Percentiles rank a stretch among this genome's conserved stretches.
phyloP scores from a whole-genome alignment of 37 sponge, comb jelly and placozoan species.

The Aplysina aerophoba region DNA sequence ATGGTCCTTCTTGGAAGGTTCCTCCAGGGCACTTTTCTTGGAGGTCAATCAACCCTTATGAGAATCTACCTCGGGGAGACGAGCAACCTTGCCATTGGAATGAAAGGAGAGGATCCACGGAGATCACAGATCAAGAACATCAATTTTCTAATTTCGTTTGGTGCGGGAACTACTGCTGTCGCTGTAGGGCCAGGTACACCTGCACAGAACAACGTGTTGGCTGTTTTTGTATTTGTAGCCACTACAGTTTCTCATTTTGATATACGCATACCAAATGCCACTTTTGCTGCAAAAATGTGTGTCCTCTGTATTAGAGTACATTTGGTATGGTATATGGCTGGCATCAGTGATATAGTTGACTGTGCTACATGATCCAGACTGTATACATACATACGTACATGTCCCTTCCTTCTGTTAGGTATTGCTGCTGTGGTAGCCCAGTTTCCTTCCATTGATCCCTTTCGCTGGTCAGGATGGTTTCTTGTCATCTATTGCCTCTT shows the following conservation, averaged over 20 bases:
- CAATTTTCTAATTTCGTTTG: conserved; percentile 37
- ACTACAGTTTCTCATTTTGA: too few relatives aligned
- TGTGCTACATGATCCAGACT: too few relatives aligned
- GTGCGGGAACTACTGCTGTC: neutral
- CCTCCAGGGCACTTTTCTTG: conserved; percentile 33
- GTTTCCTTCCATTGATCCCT: conserved; percentile 48
- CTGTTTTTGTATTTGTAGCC: too few relatives aligned
- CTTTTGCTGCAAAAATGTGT: too few relatives aligned
- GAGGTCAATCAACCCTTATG: conserved; percentile 6
- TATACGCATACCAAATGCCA: too few relatives aligned
- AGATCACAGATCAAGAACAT: conserved; percentile 58
- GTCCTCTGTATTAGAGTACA: too few relatives aligned
- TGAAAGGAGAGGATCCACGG: conserved; percentile 19
- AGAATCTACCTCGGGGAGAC: conserved; percentile 55
- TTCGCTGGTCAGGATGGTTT: conserved; percentile 61
- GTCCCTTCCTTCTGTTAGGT: conserved; percentile 2
- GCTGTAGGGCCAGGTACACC: conserved; percentile 43
- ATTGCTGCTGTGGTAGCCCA: conserved; percentile 44
- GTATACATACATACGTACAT: too few relatives aligned
- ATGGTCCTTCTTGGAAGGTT: conserved; percentile 53
- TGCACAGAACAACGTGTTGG: too few relatives aligned
- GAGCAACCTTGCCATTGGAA: conserved; percentile 24
- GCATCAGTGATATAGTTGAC: too few relatives aligned
- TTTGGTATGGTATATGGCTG: too few relatives aligned
- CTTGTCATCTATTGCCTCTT: conserved; percentile 3